Evolutionary conservation across 92 coral and sea anemone species (phyloP).

Genomic region (Porites evermanni): DNA sequence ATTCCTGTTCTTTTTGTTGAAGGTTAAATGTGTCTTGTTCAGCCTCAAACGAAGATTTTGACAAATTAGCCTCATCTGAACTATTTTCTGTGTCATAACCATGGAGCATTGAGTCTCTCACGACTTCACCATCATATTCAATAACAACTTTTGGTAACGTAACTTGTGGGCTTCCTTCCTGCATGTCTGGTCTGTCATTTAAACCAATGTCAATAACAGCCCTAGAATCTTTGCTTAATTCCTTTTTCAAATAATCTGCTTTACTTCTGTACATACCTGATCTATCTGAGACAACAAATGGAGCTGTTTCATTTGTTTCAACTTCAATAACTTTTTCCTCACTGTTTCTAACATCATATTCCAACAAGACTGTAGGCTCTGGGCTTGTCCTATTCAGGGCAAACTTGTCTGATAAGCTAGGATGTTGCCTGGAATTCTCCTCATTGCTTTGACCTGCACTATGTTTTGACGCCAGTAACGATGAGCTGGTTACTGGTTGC

Average conservation of each 20-base stretch:
- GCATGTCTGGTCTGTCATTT: neutral
- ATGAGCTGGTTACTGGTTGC: neutral
- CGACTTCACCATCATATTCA: slow-evolving; percentile 57
- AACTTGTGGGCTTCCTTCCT: neutral
- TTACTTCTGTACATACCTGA: neutral
- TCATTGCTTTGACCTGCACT: neutral
- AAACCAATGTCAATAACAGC: neutral
- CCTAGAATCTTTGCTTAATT: neutral
- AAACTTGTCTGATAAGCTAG: neutral
- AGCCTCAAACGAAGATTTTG: slow-evolving; percentile 3
- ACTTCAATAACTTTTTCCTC: slow-evolving; percentile 11
- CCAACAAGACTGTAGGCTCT: slow-evolving; percentile 47
- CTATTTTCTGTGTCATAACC: slow-evolving; percentile 33
- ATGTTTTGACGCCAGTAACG: neutral
- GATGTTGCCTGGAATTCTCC: neutral
- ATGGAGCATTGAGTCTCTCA: slow-evolving; percentile 36
- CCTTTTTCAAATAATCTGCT: neutral
- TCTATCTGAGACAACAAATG: slow-evolving; percentile 1
- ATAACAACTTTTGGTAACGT: slow-evolving; percentile 55
- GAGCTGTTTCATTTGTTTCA: slow-evolving; percentile 3
- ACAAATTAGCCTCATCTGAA: neutral
- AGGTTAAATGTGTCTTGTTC: neutral
- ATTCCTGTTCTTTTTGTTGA: neutral
- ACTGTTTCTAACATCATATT: slow-evolving; percentile 24
- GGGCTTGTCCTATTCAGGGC: slow-evolving; percentile 8